A percentile compares a stretch with the other conserved stretches of the same genome.
These are phyloP conservation scores for Scaptomyza caliginosa DNA, from an alignment of 2,888 invertebrate species.

Conservation along the genomic window DNA sequence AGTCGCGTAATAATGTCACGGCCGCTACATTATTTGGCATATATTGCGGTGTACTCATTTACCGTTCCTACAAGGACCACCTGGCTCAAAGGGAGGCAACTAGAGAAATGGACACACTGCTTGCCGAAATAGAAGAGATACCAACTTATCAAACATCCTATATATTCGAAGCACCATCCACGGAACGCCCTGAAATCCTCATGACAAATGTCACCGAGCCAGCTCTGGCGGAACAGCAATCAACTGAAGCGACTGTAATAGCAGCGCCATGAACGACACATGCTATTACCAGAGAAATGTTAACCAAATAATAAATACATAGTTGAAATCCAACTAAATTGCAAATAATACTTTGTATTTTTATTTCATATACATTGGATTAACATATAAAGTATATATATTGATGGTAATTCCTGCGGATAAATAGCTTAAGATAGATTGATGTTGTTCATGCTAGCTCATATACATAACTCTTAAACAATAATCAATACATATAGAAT, in stretches of 20 bases:
- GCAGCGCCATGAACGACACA: background rate
- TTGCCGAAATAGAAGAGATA: constrained; percentile 2
- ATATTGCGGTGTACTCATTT: constrained; percentile 40
- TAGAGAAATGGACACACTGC: background rate
- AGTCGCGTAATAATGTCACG: constrained; percentile 19
- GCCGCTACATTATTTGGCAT: constrained; percentile 25
- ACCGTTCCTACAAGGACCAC: constrained; percentile 29
- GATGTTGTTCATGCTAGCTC: constrained; percentile 49
- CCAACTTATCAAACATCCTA: background rate
- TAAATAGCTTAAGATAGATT: background rate
- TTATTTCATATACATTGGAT: background rate
- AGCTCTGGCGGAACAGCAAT: background rate
- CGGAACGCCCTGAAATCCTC: constrained; percentile 1
- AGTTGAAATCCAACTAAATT: background rate
- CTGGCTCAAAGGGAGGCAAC: background rate
- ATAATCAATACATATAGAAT: constrained; percentile 18
- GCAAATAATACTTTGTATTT: background rate
- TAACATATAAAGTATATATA: background rate
- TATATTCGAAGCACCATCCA: constrained; percentile 3
- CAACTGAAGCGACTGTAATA: background rate
- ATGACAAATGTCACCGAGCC: constrained; percentile 1
- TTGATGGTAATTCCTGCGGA: constrained; percentile 1
- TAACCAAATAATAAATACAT: background rate
- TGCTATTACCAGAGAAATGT: background rate
- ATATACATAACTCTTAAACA: constrained; percentile 9